Base-by-base conservation (phyloP, 2,113 vertebrate genomes). In the Ciconia stormi region DNA sequence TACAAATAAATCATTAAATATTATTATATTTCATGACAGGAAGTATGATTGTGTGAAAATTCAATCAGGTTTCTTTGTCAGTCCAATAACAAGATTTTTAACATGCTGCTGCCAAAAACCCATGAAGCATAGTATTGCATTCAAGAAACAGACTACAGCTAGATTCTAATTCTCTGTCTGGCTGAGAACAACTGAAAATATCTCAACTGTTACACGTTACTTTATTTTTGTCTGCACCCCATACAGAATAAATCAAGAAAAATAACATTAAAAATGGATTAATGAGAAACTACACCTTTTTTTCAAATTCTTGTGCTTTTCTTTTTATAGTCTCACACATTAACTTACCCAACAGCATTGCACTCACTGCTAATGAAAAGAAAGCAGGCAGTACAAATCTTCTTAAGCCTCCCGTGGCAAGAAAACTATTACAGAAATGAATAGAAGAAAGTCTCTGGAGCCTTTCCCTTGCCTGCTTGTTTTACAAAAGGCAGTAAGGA, bases 381-480 rank as follows among this genome's bases (percentile, higher is more conserved):
- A 97, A 95, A 97, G 91, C 95, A 97, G 92, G 91, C 95, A 97
- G 90, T 96, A 98, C 97, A 98, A 98, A 98, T 98, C 98, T 98
- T 98, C 97, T 97, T 93, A 97, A 98, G 93, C 96, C 97, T 98
- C 97, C 96, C 3, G 97, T 98, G 98, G 97, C 95, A 98, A 97
- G 97, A 96, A 98, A 98, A 98, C 97, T 98, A 98, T 98, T 98
- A 98, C 52, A 97, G 90, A 97, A 98, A 98, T 97, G 98, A 98
- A 98, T 95, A 97, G 97, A 95, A 98, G 90, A 90, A 91, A 95
- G 92, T 98, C 98, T 98, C 97, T 93, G 96, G 92, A 98, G 98
- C 83, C 91, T 96, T 97, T 73, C 49, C 70, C 72, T 93, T 97
- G 92, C 93, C 93, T 97, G 95, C 96, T 97, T 98, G 92, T 97